phyloP scores from a whole-genome alignment of 1,140 invertebrate species.

The Lanistes nyassanus region DNA sequence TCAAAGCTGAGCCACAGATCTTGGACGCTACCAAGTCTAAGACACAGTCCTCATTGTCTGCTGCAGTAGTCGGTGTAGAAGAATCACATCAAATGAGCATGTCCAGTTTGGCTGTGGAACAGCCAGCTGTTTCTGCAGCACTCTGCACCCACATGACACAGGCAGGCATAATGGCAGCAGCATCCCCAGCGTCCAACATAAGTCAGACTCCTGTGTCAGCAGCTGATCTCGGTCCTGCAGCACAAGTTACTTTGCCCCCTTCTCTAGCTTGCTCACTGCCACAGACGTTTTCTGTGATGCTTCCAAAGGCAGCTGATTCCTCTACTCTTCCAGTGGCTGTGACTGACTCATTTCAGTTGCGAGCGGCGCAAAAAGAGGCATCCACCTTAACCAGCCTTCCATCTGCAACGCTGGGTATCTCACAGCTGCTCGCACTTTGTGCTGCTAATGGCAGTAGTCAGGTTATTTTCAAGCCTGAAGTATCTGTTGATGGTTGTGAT shows the following conservation, averaged over 20 bases:
- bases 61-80: neutral
- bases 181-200: no score
- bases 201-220: no score
- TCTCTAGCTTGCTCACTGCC: neutral
- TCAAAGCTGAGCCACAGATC: neutral
- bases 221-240: no score
- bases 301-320: neutral
- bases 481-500: neutral
- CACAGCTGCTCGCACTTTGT: conserved; percentile 18
- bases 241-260: neutral
- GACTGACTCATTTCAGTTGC: no score
- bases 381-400: neutral
- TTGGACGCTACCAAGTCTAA: no score
- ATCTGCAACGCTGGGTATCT: neutral
- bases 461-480: conserved; percentile 18
- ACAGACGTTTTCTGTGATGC: neutral
- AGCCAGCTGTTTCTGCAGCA: neutral
- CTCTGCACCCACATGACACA: neutral
- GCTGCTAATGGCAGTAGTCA: conserved; percentile 21
- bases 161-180: no score
- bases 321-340: neutral
- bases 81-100: neutral
- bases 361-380: neutral
- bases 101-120: neutral
- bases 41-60: neutral